A percentile compares a stretch with the other conserved stretches of the same genome.
Evolutionary conservation across 2,113 vertebrate genomes (phyloP).

Genomic region (Erythrolamprus reginae): DNA sequence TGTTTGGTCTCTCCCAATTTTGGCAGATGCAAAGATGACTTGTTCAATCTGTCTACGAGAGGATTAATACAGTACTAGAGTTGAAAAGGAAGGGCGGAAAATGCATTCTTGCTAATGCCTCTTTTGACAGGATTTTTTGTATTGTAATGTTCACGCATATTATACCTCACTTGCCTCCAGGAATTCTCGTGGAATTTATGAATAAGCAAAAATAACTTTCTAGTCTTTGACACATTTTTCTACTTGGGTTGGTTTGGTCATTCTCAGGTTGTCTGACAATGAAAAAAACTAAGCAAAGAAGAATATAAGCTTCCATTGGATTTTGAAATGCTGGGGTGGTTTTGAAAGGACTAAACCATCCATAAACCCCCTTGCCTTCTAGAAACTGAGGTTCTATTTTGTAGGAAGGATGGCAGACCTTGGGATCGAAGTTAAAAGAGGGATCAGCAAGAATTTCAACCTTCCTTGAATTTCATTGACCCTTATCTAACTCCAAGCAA

Average conservation of each 20-base stretch:
- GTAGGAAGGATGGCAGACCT: too few relatives aligned
- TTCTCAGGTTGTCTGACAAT: not conserved
- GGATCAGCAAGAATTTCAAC: too few relatives aligned
- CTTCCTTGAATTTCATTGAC: too few relatives aligned
- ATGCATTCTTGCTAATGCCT: not conserved
- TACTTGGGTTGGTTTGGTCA: not conserved
- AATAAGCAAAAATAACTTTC: not conserved
- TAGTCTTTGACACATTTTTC: not conserved
- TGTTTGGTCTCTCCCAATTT: not conserved
- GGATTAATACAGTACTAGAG: not conserved
- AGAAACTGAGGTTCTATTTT: not conserved
- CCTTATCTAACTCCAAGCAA: too few relatives aligned
- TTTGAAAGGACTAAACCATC: not conserved
- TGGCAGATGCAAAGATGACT: not conserved
- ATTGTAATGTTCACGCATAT: not conserved
- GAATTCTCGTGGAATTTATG: not conserved
- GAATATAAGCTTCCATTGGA: not conserved
- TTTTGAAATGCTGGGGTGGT: not conserved
- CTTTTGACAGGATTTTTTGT: not conserved
- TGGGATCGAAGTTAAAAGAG: too few relatives aligned
- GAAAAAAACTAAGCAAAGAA: not conserved
- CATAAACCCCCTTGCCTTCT: not conserved
- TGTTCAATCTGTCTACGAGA: not conserved
- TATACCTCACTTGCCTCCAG: not conserved
- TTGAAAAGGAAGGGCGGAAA: not conserved